Conservation (phyloP, 2,888 invertebrate genomes). For the Cephus rjabovi region DNA sequence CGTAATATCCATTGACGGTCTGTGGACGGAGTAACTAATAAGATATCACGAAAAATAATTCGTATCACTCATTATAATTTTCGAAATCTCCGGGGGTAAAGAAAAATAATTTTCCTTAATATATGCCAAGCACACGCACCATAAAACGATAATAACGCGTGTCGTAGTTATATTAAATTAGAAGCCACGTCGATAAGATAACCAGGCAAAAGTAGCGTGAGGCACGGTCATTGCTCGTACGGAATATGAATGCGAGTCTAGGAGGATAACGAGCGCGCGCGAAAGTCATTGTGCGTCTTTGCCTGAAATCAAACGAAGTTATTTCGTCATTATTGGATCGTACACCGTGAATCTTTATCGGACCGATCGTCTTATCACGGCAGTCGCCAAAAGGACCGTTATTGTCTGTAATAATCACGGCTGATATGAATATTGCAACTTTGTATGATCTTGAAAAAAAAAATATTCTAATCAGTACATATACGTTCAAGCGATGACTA, state of each 20-base stretch:
- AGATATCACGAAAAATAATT: too few relatives aligned
- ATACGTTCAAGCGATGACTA: background rate
- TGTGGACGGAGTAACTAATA: too few relatives aligned
- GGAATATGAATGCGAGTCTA: background rate
- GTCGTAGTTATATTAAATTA: conserved; percentile 1
- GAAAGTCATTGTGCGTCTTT: background rate
- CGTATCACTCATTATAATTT: too few relatives aligned
- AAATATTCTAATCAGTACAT: background rate
- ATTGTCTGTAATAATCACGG: background rate
- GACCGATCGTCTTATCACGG: background rate
- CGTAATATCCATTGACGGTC: too few relatives aligned
- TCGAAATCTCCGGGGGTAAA: too few relatives aligned
- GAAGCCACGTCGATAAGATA: conserved; percentile 7
- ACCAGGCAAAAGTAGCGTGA: background rate
- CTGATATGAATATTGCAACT: background rate
- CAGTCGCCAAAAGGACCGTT: background rate
- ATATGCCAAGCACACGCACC: too few relatives aligned
- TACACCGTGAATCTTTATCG: background rate
- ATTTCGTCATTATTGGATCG: background rate
- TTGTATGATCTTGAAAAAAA: background rate
- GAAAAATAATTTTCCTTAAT: too few relatives aligned
- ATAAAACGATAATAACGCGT: background rate
- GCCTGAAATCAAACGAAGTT: background rate
- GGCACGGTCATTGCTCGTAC: background rate
- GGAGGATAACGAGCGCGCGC: background rate